Evolutionary conservation across 2,888 invertebrate genomes (phyloP).

Genomic region (Plebejus anna): DNA sequence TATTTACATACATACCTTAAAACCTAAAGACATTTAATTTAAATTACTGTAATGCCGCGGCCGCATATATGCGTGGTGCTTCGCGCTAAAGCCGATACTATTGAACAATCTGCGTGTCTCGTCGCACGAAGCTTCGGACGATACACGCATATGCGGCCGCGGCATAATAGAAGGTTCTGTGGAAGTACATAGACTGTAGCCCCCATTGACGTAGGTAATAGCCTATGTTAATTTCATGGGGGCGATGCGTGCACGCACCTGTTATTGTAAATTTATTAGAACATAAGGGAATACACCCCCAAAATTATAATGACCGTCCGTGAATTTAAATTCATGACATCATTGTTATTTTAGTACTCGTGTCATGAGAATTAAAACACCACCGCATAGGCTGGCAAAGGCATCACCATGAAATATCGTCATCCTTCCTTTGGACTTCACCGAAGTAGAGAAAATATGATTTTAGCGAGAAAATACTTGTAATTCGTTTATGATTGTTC

Average conservation of each 20-base stretch:
- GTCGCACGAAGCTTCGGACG: too few relatives aligned
- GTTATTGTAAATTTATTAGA: conserved; percentile 16
- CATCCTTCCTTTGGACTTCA: background rate
- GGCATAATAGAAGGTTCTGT: background rate
- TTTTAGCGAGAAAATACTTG: background rate
- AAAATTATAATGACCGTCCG: conserved; percentile 6
- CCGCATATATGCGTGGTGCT: too few relatives aligned
- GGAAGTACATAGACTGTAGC: background rate
- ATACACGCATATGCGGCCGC: too few relatives aligned
- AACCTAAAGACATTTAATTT: background rate
- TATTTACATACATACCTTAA: background rate
- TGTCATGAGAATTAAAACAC: background rate
- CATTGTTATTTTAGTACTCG: background rate
- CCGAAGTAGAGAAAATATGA: background rate
- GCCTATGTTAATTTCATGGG: conserved; percentile 4
- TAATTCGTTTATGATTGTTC: too few relatives aligned
- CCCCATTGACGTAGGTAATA: conserved; percentile 4
- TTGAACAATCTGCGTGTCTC: too few relatives aligned
- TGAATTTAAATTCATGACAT: conserved; percentile 18
- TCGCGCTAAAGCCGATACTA: too few relatives aligned
- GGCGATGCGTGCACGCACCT: conserved; percentile 20
- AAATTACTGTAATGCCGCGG: background rate
- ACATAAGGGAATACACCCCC: conserved; percentile 13
- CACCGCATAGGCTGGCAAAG: background rate
- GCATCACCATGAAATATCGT: background rate